Conservation (phyloP, 2,888 invertebrate species). For the Brachyptera putata region DNA sequence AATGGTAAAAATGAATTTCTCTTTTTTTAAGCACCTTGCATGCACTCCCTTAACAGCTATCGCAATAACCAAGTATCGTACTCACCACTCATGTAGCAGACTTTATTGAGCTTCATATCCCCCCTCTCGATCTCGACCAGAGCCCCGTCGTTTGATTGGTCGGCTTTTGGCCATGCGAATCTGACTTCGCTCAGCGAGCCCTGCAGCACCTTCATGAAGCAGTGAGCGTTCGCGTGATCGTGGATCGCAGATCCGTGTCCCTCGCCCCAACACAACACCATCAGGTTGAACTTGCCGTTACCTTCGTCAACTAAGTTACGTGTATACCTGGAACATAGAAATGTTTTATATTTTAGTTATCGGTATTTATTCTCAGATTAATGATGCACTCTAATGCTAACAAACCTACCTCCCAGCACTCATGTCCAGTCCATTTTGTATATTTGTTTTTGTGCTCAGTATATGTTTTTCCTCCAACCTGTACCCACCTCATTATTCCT, state of each 20-base stretch:
- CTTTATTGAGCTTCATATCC: constrained; percentile 66
- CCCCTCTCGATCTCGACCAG: constrained; percentile 64
- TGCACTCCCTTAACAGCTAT: too few relatives aligned
- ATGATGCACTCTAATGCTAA: too few relatives aligned
- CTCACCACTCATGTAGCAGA: constrained; percentile 93
- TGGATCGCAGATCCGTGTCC: constrained; percentile 93
- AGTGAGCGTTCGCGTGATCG: constrained; percentile 93
- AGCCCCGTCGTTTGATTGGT: constrained; percentile 42
- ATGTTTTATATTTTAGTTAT: too few relatives aligned
- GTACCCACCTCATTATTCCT: too few relatives aligned
- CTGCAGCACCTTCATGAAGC: constrained; percentile 82
- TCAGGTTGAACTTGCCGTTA: constrained; percentile 95
- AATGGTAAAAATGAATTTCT: too few relatives aligned
- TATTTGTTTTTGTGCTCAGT: too few relatives aligned
- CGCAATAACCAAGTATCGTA: too few relatives aligned
- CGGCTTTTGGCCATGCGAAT: constrained; percentile 50
- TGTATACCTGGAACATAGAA: constrained; percentile 68
- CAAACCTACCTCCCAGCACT: too few relatives aligned
- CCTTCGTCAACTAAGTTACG: constrained; percentile 93
- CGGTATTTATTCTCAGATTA: too few relatives aligned
- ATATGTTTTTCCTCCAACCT: too few relatives aligned
- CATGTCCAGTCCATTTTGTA: too few relatives aligned
- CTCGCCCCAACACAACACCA: constrained; percentile 98
- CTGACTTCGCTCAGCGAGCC: constrained; percentile 51
- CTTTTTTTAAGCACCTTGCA: too few relatives aligned